A percentile compares a stretch with the other conserved stretches of the same genome.
Conservation (phyloP, 2,888 invertebrate species). For the Lathronympha strigana region DNA sequence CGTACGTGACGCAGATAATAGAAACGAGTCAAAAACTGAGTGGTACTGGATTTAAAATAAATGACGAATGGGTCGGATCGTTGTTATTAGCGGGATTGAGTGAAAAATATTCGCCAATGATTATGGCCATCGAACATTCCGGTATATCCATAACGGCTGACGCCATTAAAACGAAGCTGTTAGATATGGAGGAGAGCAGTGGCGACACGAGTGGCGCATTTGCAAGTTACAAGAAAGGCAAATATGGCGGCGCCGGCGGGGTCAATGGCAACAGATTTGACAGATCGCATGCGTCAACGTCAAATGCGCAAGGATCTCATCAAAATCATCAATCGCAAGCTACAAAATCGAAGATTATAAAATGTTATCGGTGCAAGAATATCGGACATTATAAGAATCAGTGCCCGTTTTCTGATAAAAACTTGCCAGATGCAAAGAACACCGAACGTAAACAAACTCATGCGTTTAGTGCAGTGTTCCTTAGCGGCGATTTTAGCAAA, state of each 20-base stretch:
- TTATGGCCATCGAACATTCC: slow-evolving; percentile 2
- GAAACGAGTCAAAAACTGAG: slow-evolving; percentile 5
- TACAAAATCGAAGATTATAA: neutral
- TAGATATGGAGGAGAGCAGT: neutral
- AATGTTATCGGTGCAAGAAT: neutral
- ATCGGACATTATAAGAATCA: neutral
- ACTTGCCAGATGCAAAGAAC: neutral
- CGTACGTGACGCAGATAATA: slow-evolving; percentile 16
- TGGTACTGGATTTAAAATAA: slow-evolving; percentile 2
- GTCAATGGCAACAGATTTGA: neutral
- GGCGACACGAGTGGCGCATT: neutral
- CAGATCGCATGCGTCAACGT: too few species aligned
- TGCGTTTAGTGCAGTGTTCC: neutral
- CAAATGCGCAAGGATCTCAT: too few species aligned
- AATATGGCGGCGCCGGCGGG: neutral
- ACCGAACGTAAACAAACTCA: neutral
- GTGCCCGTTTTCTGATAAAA: neutral
- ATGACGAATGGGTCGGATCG: slow-evolving; percentile 7
- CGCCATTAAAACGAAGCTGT: neutral
- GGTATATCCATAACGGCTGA: neutral
- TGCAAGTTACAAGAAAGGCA: neutral
- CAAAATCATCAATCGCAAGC: neutral
- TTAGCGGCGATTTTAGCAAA: neutral
- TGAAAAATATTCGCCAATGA: slow-evolving; percentile 8
- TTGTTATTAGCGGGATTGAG: slow-evolving; percentile 1